Evolutionary conservation across 2,797 vertebrate genomes (phyloP), one percentile per base, ranked within the genome.

Genomic region (Coilia nasus): DNA sequence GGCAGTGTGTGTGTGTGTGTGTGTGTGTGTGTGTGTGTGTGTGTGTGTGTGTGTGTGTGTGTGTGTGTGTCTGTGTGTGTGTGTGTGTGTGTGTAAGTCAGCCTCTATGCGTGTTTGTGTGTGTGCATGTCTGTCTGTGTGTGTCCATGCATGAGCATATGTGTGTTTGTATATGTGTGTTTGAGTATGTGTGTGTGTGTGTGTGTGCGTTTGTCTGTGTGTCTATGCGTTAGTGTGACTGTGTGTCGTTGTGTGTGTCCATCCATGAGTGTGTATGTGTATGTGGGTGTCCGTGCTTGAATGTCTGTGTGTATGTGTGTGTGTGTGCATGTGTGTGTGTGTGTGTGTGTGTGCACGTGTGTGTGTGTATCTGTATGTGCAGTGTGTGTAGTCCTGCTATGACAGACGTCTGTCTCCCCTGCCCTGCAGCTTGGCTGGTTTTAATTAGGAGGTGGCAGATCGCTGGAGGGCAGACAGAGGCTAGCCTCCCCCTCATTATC

Each of bases 401-500:
- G 96, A 96, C 95, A 96, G 95, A 94, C 95, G 95, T 95, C 94
- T 96, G 95, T 95, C 95, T 96, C 94, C 93, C 94, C 94, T 96
- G 95, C 95, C 96, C 96, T 96, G 94, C 94, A 96, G 96, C 95
- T 94, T 96, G 94, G 94, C 94, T 96, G 95, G 93, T 96, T 96
- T 96, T 96, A 96, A 96, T 96, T 96, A 96, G 95, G 94, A 96
- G 94, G 95, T 96, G 95, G 94, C 94, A 96, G 93, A 96, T 93
- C 89, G 96, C 96, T 95, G 7, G 88, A 92, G 91, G 92, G 92
- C 90, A 92, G 90, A 90, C 89, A 88, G 91, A 93, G 95, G 95
- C 94, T 94, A 90, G 93, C 92, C 96, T 95, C 92, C 91, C 90
- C 93, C 94, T 95, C 93, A 93, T 95, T 95, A 94, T 94, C 96